Base-by-base conservation (phyloP, 2,113 vertebrate species). In the Marcusenius ussheri region DNA sequence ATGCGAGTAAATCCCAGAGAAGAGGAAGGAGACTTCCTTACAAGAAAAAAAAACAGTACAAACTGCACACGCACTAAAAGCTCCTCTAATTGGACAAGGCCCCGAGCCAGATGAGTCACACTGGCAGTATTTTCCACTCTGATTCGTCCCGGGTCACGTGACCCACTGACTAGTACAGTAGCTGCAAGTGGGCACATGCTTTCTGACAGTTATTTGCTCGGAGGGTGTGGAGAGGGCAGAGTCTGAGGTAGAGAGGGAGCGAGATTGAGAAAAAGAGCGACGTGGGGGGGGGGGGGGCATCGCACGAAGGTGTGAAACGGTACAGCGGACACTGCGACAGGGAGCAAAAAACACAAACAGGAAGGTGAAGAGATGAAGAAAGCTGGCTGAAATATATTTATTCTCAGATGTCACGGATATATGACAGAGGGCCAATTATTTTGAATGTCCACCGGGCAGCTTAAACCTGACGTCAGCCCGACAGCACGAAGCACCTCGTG, bases 11-110 rank as follows among this genome's bases (percentile, higher is more conserved):
- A 95, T 95, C 94, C 93, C 88, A 90, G 93, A 94, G 93, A 91
- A 92, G 94, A 96, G 95, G 94, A 96, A 95, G 19, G 89, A 93
- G 92, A 95, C 94, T 96, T 96, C 95, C 95, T 96, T 93, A 92
- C 89, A 92, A 87, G 58, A 89, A 74, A 93, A 92, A 89, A 45
- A 31, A 84, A 45, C 15, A 53, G 91, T 93, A 93, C 91, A 89
- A 91, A 90, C 90, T 88, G 83, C 91, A 90, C 90, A 90, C 90
- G 58, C 91, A 93, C 1, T 51, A 95, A 93, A 90, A 83, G 62
- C 83, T 89, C 31, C 90, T 90, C 89, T 51, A 90, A 95, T 96
- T 95, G 95, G 96, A 91, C 88, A 90, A 93, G 62, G 85, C 87
- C 66, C 88, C n/a, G 83, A 90, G 88, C 90, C 94, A 93, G 92